phyloP scores from a whole-genome alignment of 2,113 vertebrate genomes.

The Lagopus leucura region DNA sequence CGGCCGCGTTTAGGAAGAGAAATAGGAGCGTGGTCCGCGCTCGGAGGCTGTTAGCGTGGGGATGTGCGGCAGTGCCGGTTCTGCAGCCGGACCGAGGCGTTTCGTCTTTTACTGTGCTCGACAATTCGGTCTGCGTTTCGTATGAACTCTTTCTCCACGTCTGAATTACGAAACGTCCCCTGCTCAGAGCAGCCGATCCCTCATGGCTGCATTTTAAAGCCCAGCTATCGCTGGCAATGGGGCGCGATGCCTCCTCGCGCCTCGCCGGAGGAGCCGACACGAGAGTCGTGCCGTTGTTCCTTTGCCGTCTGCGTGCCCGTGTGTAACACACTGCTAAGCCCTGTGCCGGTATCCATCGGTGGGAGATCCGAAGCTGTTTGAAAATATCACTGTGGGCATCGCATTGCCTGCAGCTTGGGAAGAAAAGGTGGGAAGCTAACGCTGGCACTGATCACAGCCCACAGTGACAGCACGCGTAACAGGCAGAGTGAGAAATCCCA shows the following conservation, averaged over 20 bases:
- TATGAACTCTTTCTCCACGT: accelerated
- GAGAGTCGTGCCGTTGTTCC: not conserved
- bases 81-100: not conserved
- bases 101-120: not conserved
- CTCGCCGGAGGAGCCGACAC: not conserved
- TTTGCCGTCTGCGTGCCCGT: not conserved
- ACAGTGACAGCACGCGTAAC: not conserved
- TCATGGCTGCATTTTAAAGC: not conserved
- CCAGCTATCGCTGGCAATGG: not conserved
- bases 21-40: too few species aligned
- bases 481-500: not conserved
- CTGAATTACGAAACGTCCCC: not conserved
- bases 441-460: not conserved
- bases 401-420: not conserved
- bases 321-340: not conserved
- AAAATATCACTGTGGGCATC: not conserved
- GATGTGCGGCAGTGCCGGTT: not conserved
- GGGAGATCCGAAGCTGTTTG: not conserved
- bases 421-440: not conserved
- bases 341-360: too few species aligned
- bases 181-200: not conserved
- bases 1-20: too few species aligned
- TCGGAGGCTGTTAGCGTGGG: not conserved
- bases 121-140: not conserved
- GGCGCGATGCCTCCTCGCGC: not conserved